Evolutionary conservation across 2,113 vertebrate genomes (phyloP).

Genomic region (Scomber japonicus): DNA sequence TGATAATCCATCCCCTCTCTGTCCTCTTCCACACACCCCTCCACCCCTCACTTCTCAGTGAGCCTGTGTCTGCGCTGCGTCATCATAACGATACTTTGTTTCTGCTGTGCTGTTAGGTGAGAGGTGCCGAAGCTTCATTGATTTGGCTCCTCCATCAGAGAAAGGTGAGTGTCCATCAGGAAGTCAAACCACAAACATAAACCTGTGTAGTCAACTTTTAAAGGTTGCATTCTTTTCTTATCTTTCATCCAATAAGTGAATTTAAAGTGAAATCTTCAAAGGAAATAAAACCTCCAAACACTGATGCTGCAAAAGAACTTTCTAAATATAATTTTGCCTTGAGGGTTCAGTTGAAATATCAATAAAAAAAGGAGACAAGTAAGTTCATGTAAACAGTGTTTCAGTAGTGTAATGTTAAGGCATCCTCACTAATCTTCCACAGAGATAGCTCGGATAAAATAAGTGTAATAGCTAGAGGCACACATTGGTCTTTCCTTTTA

Average conservation of each 20-base stretch:
- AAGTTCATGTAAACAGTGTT: background rate
- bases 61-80: background rate
- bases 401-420: background rate
- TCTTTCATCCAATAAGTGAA: background rate
- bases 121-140: slow-evolving; percentile 94
- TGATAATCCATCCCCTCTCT: slow-evolving; percentile 13
- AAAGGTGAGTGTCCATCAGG: slow-evolving; percentile 88
- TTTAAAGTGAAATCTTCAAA: background rate
- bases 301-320: background rate
- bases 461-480: background rate
- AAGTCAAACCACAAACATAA: background rate
- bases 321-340: background rate
- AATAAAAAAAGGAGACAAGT: too few species aligned
- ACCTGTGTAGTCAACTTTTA: too few species aligned
- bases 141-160: slow-evolving; percentile 94
- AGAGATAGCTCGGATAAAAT: background rate
- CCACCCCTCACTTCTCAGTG: background rate
- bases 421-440: background rate
- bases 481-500: background rate
- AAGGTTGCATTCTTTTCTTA: background rate
- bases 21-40: background rate
- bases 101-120: slow-evolving; percentile 86
- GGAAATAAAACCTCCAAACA: too few species aligned
- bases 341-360: background rate
- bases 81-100: slow-evolving; percentile 52